These are phyloP conservation scores for Microctonus hyperodae DNA, from an alignment of 2,888 invertebrate genomes.

Conservation along the genomic window DNA sequence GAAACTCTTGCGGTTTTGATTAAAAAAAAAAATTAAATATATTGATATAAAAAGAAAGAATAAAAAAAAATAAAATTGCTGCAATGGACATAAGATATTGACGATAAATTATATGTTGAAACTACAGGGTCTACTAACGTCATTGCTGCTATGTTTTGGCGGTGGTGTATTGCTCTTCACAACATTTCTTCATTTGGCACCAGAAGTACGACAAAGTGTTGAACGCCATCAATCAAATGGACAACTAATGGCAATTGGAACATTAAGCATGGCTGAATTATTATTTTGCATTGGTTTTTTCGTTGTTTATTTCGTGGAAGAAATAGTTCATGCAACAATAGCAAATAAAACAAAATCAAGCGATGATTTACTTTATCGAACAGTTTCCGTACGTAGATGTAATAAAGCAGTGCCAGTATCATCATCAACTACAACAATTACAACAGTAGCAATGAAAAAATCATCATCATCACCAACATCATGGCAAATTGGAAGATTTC, in stretches of 20 bases:
- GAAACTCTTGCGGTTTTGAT: constrained; percentile 13
- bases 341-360: constrained; percentile 57
- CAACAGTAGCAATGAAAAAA: constrained; percentile 34
- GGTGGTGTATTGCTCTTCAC: constrained; percentile 73
- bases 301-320: constrained; percentile 71
- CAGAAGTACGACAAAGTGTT: constrained; percentile 71
- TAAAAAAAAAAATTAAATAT: neutral
- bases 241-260: constrained; percentile 62
- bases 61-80: neutral
- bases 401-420: constrained; percentile 56
- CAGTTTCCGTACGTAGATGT: constrained; percentile 66
- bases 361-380: constrained; percentile 65
- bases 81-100: neutral
- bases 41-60: neutral
- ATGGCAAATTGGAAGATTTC: constrained; percentile 33
- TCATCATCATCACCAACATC: constrained; percentile 27
- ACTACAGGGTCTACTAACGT: constrained; percentile 65
- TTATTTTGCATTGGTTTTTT: constrained; percentile 72
- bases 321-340: constrained; percentile 67
- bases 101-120: neutral
- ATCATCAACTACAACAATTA: constrained; percentile 37
- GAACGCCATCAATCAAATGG: constrained; percentile 62
- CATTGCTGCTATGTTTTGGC: constrained; percentile 70
- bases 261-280: constrained; percentile 66
- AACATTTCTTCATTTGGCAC: constrained; percentile 71